Percentiles rank a stretch among this genome's conserved stretches.
These are phyloP conservation scores for Mythimna albipuncta DNA, from an alignment of 2,888 invertebrate genomes.

Conservation along the genomic window DNA sequence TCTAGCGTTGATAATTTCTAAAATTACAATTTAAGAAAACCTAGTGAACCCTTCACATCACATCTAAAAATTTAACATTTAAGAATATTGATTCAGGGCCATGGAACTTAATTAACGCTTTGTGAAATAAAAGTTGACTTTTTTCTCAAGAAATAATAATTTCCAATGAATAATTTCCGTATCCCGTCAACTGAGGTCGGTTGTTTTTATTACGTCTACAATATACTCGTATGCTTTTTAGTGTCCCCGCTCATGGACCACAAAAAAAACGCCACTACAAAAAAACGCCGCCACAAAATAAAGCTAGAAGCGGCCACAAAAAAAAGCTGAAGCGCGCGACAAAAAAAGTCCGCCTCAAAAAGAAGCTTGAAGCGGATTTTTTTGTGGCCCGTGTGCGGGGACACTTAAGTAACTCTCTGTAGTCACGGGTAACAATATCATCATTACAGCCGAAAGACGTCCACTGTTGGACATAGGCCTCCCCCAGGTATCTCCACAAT, in stretches of 20 bases:
- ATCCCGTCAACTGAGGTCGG: neutral
- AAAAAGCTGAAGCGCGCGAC: too few species aligned
- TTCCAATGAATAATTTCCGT: neutral
- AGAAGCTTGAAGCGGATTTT: too few species aligned
- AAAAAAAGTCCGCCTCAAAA: too few species aligned
- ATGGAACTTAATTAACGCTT: slow-evolving; percentile 57
- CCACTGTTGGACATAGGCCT: too few species aligned
- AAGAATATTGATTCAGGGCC: slow-evolving; percentile 39
- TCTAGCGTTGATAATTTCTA: slow-evolving; percentile 58
- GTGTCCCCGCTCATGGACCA: too few species aligned
- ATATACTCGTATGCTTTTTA: slow-evolving; percentile 2
- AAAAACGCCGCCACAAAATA: too few species aligned
- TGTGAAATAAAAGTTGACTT: slow-evolving; percentile 25
- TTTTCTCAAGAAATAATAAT: neutral
- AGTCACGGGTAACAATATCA: slow-evolving; percentile 21
- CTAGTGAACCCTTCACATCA: slow-evolving; percentile 46
- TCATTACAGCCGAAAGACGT: too few species aligned
- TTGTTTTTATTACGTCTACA: slow-evolving; percentile 21
- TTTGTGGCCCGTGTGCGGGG: too few species aligned
- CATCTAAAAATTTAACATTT: slow-evolving; percentile 54
- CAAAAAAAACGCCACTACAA: too few species aligned
- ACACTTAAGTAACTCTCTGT: slow-evolving; percentile 1
- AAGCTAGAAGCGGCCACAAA: too few species aligned
- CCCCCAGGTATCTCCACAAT: too few species aligned
- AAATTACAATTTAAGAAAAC: slow-evolving; percentile 57